Evolutionary conservation across 2,888 invertebrate genomes (phyloP), one percentile per base, ranked within the genome.

Genomic region (Argyra leucocephala): DNA sequence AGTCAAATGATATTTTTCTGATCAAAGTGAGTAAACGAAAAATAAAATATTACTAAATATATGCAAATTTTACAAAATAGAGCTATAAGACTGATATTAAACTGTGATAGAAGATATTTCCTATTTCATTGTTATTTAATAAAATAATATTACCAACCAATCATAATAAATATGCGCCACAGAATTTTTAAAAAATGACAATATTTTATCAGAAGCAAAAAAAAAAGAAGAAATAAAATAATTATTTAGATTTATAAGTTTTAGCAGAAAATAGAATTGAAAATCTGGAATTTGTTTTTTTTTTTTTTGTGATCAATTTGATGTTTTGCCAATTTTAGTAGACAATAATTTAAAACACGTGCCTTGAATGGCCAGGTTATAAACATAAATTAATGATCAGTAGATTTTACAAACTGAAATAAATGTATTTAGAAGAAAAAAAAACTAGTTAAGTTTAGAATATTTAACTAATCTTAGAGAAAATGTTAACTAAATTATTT

Each of bases 381-480:
- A 48, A 48, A 48, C 48, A 48, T 48, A 48, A 48, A 48, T 48
- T 48, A 48, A 48, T 48, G 48, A 48, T 48, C 18, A 48, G 48
- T 48, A 48, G 5, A 15, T 12, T 48, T 48, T 48, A 48, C 48
- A 48, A 48, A n/a, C 18, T 48, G 48, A n/a, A 18, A 48, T 4
- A 31, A 31, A 18, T 18, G 12, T 18, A n/a, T n/a, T n/a, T n/a
- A 48, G 5, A 48, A 48, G 5, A 48, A 18, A 48, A 48, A 18
- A 18, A 18, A 48, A 48, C 48, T 48, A 18, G 48, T 48, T 48
- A 48, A 48, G 18, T 48, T 15, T 48, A 7, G 48, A 48, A 48
- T 48, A 48, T 48, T 48, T 48, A 15, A 48, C 15, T 18, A 48
- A 48, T 48, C 48, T 48, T n/a, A n/a, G n/a, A n/a, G n/a, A 2